These are phyloP conservation scores for Micrasema minimum DNA, from an alignment of 1,140 invertebrate species.

Conservation along the genomic window DNA sequence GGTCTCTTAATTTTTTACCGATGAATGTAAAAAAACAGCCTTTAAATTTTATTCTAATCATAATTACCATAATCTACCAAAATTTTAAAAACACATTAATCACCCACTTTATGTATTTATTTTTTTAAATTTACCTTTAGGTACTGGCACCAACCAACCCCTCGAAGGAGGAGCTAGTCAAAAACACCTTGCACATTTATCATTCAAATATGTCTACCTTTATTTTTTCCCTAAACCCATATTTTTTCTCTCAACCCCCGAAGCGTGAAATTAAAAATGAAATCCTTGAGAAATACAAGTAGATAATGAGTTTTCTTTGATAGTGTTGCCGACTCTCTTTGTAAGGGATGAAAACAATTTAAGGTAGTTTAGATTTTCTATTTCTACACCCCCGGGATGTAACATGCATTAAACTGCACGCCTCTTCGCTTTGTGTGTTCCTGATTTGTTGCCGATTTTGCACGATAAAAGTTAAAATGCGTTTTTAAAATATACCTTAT, in stretches of 20 bases:
- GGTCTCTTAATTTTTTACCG: too few relatives aligned
- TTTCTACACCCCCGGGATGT: slow-evolving; percentile 10
- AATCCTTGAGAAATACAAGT: slow-evolving; percentile 27
- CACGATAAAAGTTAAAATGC: slow-evolving; percentile 14
- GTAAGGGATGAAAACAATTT: slow-evolving; percentile 25
- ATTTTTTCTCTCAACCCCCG: slow-evolving; percentile 15
- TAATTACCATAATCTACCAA: too few relatives aligned
- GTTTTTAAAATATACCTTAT: slow-evolving; percentile 17
- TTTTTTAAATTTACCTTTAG: too few relatives aligned
- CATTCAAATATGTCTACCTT: too few relatives aligned
- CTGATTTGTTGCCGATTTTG: slow-evolving; percentile 30
- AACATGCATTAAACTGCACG: slow-evolving; percentile 13
- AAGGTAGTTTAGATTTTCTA: slow-evolving; percentile 17
- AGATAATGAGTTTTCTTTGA: slow-evolving; percentile 25
- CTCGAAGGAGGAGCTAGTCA: too few relatives aligned
- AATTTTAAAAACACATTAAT: too few relatives aligned
- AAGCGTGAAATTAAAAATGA: slow-evolving; percentile 39
- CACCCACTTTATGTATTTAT: too few relatives aligned
- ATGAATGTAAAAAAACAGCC: too few relatives aligned
- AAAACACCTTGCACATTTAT: too few relatives aligned
- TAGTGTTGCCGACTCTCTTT: slow-evolving; percentile 3
- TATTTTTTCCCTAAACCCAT: slow-evolving; percentile 8
- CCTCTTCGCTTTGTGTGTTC: slow-evolving; percentile 12
- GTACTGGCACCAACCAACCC: too few relatives aligned
- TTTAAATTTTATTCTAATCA: too few relatives aligned